A percentile compares a stretch with the other conserved stretches of the same genome.
Conservation (phyloP, 2,113 vertebrate species). For the Diadophis punctatus region DNA sequence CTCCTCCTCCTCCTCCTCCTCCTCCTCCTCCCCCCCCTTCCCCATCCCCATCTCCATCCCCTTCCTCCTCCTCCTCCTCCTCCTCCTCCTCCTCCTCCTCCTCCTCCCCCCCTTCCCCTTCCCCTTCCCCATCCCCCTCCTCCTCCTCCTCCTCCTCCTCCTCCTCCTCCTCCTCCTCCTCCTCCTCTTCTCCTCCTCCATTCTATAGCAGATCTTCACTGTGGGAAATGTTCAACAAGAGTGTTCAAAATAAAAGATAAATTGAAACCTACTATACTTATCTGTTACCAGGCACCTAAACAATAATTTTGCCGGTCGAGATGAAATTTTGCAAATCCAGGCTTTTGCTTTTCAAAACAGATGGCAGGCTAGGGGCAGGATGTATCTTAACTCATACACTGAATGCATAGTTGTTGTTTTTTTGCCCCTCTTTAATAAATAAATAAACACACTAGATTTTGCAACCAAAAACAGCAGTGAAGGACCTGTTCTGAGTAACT, state of each 20-base stretch:
- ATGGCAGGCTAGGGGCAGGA: not conserved
- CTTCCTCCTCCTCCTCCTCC: too few relatives aligned
- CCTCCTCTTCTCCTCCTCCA: too few relatives aligned
- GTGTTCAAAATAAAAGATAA: too few relatives aligned
- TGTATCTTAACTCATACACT: not conserved
- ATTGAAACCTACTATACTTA: not conserved
- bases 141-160: too few relatives aligned
- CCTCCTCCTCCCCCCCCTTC: too few relatives aligned
- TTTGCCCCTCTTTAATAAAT: not conserved
- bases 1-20: too few relatives aligned
- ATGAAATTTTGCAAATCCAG: not conserved
- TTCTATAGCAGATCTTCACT: not conserved
- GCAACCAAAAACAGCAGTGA: not conserved
- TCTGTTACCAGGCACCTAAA: not conserved
- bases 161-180: too few relatives aligned
- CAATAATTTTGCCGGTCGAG: not conserved
- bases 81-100: too few relatives aligned
- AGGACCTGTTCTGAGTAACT: constrained; percentile 48
- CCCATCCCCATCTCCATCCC: too few relatives aligned
- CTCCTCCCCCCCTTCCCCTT: too few relatives aligned
- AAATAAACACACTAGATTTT: constrained; percentile 1
- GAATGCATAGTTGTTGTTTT: not conserved
- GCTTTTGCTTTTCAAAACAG: not conserved
- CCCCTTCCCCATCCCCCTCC: too few relatives aligned
- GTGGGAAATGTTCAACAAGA: not conserved